A percentile compares a stretch with the other conserved stretches of the same genome.
phyloP scores from a whole-genome alignment of 2,113 vertebrate species.

The Bubo blakistoni region DNA sequence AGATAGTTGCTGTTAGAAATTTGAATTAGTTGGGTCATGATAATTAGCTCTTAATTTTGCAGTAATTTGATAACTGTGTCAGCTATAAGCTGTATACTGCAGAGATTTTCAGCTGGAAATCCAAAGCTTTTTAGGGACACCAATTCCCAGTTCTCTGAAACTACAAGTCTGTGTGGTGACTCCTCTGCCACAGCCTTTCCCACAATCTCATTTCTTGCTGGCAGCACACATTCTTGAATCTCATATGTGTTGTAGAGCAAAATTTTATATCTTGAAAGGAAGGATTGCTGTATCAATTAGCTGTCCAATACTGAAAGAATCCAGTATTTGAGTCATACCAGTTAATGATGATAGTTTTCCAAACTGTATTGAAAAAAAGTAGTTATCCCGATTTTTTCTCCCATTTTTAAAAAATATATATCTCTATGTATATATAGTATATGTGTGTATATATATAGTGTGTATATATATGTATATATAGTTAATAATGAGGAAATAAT shows the following conservation, averaged over 20 bases:
- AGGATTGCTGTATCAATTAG: not conserved
- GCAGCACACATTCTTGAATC: not conserved
- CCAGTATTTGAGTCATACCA: not conserved
- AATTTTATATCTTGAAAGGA: not conserved
- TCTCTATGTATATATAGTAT: too few species aligned
- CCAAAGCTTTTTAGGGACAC: not conserved
- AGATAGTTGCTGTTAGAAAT: not conserved
- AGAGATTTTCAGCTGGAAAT: not conserved
- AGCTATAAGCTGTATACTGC: not conserved
- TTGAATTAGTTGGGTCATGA: not conserved
- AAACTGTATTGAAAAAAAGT: not conserved
- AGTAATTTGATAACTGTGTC: not conserved
- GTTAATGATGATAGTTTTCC: not conserved
- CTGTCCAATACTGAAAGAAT: not conserved
- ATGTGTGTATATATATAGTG: not conserved
- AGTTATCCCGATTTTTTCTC: not conserved
- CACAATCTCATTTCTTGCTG: not conserved
- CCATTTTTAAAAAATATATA: too few species aligned
- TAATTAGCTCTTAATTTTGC: not conserved
- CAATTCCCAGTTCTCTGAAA: not conserved
- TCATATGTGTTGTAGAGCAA: not conserved
- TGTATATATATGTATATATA: not conserved
- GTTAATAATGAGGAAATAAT: not conserved
- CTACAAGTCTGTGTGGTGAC: not conserved
- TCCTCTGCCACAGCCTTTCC: not conserved